phyloP scores from a whole-genome alignment of 2,113 vertebrate genomes.

The Actinemys pallida region DNA sequence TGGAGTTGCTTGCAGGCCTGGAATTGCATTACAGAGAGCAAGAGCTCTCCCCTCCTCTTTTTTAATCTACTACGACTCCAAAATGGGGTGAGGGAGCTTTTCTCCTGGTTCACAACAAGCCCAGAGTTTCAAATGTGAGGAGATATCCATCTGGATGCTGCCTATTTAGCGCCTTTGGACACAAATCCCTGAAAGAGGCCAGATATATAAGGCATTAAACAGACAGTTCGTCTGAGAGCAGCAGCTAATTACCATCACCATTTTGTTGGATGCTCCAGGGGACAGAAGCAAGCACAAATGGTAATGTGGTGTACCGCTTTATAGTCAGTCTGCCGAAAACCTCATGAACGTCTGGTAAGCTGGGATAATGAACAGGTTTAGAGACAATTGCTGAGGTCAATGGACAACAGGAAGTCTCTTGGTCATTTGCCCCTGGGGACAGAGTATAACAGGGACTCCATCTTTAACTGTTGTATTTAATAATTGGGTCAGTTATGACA shows the following conservation, averaged over 20 bases:
- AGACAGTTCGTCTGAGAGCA: neutral
- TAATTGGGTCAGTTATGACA: neutral
- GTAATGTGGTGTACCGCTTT: accelerated
- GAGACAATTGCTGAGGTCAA: neutral
- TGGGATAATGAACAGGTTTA: neutral
- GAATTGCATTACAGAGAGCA: neutral
- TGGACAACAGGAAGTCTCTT: neutral
- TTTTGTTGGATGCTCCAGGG: neutral
- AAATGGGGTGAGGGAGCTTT: neutral
- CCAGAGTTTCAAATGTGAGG: neutral
- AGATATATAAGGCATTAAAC: neutral
- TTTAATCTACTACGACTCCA: neutral
- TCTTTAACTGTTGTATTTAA: neutral
- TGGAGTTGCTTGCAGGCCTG: no score
- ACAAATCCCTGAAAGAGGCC: neutral
- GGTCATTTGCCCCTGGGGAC: neutral
- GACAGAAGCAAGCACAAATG: neutral
- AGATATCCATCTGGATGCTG: neutral
- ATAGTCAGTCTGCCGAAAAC: neutral
- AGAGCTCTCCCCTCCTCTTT: neutral
- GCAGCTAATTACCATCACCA: neutral
- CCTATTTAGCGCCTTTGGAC: accelerated
- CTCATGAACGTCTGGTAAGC: neutral
- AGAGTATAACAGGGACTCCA: neutral
- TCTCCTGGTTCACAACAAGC: neutral